Evolutionary conservation across 2,888 invertebrate species (phyloP).

Genomic region (Phlogophora meticulosa): DNA sequence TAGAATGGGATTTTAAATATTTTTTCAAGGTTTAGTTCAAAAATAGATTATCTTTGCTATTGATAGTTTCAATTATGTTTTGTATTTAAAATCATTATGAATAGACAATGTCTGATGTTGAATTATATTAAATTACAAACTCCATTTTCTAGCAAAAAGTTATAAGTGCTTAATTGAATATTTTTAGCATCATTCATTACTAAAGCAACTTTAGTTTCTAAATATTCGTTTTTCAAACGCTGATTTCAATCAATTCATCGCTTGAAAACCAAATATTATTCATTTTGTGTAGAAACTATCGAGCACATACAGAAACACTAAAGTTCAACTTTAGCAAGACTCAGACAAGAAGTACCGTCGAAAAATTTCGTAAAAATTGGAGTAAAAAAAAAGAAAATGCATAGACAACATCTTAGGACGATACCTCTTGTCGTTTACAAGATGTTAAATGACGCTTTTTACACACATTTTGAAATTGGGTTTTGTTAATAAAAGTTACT

Average conservation of each 20-base stretch:
- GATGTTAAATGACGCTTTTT: conserved; percentile 11
- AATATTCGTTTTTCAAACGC: neutral
- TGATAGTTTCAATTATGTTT: neutral
- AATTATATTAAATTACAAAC: conserved; percentile 6
- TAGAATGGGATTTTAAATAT: conserved; percentile 6
- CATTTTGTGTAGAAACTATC: neutral
- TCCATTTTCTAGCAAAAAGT: conserved; percentile 49
- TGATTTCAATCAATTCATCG: neutral
- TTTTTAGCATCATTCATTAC: conserved; percentile 8
- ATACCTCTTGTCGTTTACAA: conserved; percentile 31
- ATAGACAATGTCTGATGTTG: conserved; percentile 12
- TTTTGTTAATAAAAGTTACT: conserved; percentile 50
- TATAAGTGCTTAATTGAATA: conserved; percentile 35
- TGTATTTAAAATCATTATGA: neutral
- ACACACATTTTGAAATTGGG: conserved; percentile 42
- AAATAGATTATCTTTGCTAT: conserved; percentile 19
- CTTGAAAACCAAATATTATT: neutral
- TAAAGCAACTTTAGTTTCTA: conserved; percentile 1
- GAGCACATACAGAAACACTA: neutral
- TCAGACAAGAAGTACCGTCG: conserved; percentile 26
- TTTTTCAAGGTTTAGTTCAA: conserved; percentile 5
- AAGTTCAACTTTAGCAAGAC: conserved; percentile 13
- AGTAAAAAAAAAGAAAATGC: conserved; percentile 33
- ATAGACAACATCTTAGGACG: conserved; percentile 30
- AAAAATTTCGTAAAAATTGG: conserved; percentile 11